Percentiles rank a stretch among this genome's conserved stretches.
Evolutionary conservation across 2,888 invertebrate genomes (phyloP).

Genomic region (Cylindroiulus punctatus): DNA sequence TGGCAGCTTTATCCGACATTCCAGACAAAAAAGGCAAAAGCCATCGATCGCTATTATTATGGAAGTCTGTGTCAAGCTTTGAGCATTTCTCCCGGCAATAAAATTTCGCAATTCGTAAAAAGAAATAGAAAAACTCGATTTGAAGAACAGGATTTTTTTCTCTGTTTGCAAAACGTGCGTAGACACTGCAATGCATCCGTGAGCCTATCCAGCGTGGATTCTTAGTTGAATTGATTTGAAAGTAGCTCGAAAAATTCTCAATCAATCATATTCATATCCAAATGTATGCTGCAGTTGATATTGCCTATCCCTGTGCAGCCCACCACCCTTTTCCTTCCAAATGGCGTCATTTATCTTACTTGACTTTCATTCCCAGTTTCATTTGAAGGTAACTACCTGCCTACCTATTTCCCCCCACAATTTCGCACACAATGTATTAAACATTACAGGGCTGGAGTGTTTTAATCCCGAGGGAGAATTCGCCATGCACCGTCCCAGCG

Average conservation of each 20-base stretch:
- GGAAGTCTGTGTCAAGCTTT: constrained; percentile 3
- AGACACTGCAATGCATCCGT: constrained; percentile 27
- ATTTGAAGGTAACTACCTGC: constrained; percentile 24
- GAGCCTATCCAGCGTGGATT: constrained; percentile 1
- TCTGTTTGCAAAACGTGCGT: constrained; percentile 3
- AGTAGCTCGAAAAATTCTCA: constrained; percentile 36
- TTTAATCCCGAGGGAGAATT: not conserved
- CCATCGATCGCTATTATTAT: constrained; percentile 34
- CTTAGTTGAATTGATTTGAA: constrained; percentile 42
- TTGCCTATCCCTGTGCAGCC: not conserved
- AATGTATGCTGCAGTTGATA: constrained; percentile 37
- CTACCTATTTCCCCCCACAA: constrained; percentile 25
- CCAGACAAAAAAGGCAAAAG: not conserved
- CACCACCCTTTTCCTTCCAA: not conserved
- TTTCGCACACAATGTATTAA: constrained; percentile 46
- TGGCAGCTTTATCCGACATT: not conserved
- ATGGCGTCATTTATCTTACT: constrained; percentile 47
- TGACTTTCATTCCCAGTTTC: constrained; percentile 23
- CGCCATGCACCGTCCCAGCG: not conserved
- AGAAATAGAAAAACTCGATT: constrained; percentile 42
- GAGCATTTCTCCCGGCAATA: constrained; percentile 35
- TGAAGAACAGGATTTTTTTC: constrained; percentile 42
- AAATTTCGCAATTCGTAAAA: constrained; percentile 37
- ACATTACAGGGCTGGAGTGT: constrained; percentile 21
- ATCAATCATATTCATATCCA: constrained; percentile 47